Base-by-base conservation (phyloP, 2,797 vertebrate species). In the Lagodon rhomboides region DNA sequence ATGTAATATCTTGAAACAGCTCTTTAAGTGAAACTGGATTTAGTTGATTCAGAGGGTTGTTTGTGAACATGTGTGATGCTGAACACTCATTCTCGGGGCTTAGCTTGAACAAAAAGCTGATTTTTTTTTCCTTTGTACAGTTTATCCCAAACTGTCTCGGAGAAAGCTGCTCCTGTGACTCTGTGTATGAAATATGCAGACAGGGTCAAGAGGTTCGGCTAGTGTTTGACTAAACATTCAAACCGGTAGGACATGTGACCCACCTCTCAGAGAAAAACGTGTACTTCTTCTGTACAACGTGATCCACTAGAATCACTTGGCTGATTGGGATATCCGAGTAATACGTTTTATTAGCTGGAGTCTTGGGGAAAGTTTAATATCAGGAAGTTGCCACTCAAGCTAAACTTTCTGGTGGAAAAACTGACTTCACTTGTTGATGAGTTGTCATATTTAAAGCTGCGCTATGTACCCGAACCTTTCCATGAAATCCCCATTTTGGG, bases 151-250 rank as follows among this genome's bases (percentile, higher is more conserved):
- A 17, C 54, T 63, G 44, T n/a, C 75, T 55, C 17, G 22, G 15
- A 22, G 34, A 55, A 23, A 55, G 50, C 69, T 67, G 3, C 25
- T 51, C 16, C 17, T 30, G 38, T 43, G 76, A 68, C 58, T 63
- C 9, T 44, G 60, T 34, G 38, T n/a, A 9, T 63, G 61, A 83
- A 77, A 59, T 67, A 62, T 64, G 75, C 53, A 59, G 69, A 67
- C 47, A 49, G 34, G 11, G 68, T 81, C 51, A 61, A 69, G 71
- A 74, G 63, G 67, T 75, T 74, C 12, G 22, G 53, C 53, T 10
- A 38, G 17, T 44, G 46, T 60, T n/a, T 23, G 47, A 75, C 25
- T 54, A 50, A 69, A 72, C 17, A 38, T 8, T 9, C 23, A 25
- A 34, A 5, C 67, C 58, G 73, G 13, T 5, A 12, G 23, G 16